A percentile compares a stretch with the other conserved stretches of the same genome.
Evolutionary conservation across 2,113 vertebrate species (phyloP).

Genomic region (Aleadryas rufinucha): DNA sequence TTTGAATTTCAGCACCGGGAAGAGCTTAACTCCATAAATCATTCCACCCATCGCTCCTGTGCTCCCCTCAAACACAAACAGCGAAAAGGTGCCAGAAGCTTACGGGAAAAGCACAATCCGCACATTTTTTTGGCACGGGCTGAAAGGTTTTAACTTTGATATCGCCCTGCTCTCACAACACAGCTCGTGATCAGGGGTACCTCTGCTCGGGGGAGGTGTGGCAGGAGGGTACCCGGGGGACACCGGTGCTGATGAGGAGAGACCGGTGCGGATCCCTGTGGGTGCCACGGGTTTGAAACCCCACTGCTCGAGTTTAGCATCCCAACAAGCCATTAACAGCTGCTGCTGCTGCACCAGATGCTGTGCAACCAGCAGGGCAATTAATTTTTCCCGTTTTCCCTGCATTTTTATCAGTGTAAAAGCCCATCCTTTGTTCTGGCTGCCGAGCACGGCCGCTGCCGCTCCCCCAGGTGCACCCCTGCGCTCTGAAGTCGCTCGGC

Average conservation of each 20-base stretch:
- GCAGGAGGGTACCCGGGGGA: neutral
- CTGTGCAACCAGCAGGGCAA: neutral
- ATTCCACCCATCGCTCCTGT: fast-evolving
- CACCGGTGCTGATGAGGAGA: fast-evolving
- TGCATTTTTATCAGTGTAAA: neutral
- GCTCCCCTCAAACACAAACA: neutral
- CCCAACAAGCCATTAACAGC: neutral
- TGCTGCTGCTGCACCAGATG: neutral
- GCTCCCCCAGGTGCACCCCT: neutral
- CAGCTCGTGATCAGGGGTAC: neutral
- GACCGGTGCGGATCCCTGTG: fast-evolving
- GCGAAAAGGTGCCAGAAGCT: neutral
- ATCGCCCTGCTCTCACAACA: fast-evolving
- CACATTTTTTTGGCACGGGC: neutral
- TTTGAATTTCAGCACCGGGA: neutral
- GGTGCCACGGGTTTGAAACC: fast-evolving
- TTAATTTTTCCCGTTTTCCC: neutral
- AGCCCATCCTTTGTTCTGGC: neutral
- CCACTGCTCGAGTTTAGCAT: fast-evolving
- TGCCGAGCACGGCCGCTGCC: neutral
- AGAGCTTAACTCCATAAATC: neutral
- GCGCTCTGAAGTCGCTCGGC: neutral
- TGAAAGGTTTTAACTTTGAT: neutral
- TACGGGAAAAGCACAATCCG: fast-evolving
- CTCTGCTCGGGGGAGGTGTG: neutral